Conservation (phyloP, 2,797 vertebrate species). For the Acipenser oxyrinchus region DNA sequence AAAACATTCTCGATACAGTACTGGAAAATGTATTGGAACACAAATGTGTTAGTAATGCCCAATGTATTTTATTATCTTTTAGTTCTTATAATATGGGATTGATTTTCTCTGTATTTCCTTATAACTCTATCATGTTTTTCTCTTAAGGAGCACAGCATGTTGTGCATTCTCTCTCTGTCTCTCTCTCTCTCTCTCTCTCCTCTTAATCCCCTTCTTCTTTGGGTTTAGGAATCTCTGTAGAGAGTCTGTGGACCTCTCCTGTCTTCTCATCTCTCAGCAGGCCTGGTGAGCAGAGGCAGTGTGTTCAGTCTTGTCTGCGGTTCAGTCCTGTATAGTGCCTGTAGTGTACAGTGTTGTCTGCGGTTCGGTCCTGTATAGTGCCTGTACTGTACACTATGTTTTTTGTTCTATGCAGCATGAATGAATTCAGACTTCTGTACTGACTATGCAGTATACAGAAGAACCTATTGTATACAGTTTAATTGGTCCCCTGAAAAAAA, state of each 20-base stretch:
- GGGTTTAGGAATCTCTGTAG: too few species aligned
- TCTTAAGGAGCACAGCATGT: conserved; percentile 1
- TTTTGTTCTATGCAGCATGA: too few species aligned
- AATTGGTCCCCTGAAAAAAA: not conserved
- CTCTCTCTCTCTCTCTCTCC: not conserved
- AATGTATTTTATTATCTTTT: too few species aligned
- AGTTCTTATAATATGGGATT: too few species aligned
- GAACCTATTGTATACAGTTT: too few species aligned
- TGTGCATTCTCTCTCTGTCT: not conserved
- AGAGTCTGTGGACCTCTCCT: not conserved
- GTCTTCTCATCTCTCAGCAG: not conserved
- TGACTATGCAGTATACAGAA: too few species aligned
- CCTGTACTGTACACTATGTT: not conserved
- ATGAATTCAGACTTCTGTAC: too few species aligned
- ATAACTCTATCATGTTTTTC: not conserved
- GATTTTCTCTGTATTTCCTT: conserved; percentile 7
- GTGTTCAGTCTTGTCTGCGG: not conserved
- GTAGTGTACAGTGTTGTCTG: not conserved
- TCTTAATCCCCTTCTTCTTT: not conserved
- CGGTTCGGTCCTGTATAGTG: not conserved
- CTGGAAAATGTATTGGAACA: conserved; percentile 18
- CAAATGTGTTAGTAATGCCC: not conserved
- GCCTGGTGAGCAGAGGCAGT: conserved; percentile 9
- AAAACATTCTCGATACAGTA: not conserved
- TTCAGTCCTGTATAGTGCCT: not conserved